Evolutionary conservation across 1,140 invertebrate genomes (phyloP).

Genomic region (Calephelis virginiensis): DNA sequence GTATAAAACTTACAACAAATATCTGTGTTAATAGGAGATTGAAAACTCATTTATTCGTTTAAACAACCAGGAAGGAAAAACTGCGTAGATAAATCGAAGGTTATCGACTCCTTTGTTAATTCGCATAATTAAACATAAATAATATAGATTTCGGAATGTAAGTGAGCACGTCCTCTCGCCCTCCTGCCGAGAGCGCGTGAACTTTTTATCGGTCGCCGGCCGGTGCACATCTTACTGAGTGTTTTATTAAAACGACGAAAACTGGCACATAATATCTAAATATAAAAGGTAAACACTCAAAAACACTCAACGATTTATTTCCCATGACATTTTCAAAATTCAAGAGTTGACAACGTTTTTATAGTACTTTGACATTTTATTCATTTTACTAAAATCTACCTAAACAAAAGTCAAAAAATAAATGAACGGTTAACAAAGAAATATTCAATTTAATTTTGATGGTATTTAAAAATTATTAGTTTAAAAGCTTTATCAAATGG

Average conservation of each 20-base stretch:
- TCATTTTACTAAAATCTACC: no score
- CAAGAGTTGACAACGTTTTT: no score
- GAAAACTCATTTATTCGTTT: conserved; percentile 13
- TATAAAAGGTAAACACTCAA: conserved; percentile 3
- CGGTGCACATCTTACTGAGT: conserved; percentile 41
- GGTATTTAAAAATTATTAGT: no score
- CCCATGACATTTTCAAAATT: neutral
- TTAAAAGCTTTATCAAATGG: no score
- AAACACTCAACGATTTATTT: conserved; percentile 19
- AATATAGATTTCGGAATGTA: conserved; percentile 60
- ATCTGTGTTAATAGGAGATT: conserved; percentile 3
- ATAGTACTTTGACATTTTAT: no score
- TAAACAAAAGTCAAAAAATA: no score
- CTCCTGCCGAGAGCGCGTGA: conserved; percentile 66
- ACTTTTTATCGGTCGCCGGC: conserved; percentile 63
- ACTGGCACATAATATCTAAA: conserved; percentile 19
- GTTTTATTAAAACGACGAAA: conserved; percentile 25
- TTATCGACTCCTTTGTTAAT: conserved; percentile 58
- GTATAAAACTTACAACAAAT: no score
- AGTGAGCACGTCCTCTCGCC: conserved; percentile 49
- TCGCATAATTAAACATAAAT: conserved; percentile 72
- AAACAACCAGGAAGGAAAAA: conserved; percentile 44
- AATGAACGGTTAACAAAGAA: no score
- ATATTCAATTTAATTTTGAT: no score
- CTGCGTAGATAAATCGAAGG: conserved; percentile 46